These are phyloP conservation scores for Pseudanteris insignis DNA, from an alignment of 2,888 invertebrate genomes.

Conservation along the genomic window DNA sequence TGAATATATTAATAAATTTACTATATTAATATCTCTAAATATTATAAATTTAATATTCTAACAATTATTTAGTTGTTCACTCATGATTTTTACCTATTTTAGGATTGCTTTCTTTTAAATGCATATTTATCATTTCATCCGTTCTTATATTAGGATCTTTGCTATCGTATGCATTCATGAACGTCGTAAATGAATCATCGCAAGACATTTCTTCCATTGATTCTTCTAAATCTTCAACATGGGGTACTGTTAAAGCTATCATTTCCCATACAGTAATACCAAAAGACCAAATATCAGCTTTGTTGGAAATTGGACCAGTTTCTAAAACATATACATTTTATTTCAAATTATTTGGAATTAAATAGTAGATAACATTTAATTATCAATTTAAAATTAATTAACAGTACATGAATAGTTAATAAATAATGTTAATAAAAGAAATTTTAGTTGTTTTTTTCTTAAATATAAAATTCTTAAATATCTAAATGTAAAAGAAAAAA, in stretches of 20 bases:
- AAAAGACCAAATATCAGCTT: slow-evolving; percentile 83
- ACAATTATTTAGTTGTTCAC: no score
- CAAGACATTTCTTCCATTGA: slow-evolving; percentile 44
- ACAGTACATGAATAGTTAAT: no score
- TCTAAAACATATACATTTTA: slow-evolving; percentile 54
- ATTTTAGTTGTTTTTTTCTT: no score
- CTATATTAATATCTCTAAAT: neutral
- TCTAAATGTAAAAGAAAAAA: no score
- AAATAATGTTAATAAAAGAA: no score
- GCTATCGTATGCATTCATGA: slow-evolving; percentile 40
- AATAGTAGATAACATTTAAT: no score
- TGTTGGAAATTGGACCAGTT: slow-evolving; percentile 71
- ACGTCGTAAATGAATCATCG: slow-evolving; percentile 52
- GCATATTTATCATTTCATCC: slow-evolving; percentile 45
- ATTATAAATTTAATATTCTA: neutral
- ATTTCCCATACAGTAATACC: slow-evolving; percentile 86
- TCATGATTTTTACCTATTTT: slow-evolving; percentile 47
- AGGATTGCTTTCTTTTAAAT: slow-evolving; percentile 27
- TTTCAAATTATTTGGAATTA: neutral
- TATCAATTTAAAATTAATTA: no score
- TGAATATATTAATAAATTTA: neutral
- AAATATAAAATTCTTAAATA: no score
- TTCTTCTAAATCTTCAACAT: slow-evolving; percentile 63
- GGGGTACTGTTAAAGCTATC: slow-evolving; percentile 78
- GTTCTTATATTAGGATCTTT: slow-evolving; percentile 46